Conservation (phyloP, 2,888 invertebrate genomes). For the Lepidocyrtoides sp. region DNA sequence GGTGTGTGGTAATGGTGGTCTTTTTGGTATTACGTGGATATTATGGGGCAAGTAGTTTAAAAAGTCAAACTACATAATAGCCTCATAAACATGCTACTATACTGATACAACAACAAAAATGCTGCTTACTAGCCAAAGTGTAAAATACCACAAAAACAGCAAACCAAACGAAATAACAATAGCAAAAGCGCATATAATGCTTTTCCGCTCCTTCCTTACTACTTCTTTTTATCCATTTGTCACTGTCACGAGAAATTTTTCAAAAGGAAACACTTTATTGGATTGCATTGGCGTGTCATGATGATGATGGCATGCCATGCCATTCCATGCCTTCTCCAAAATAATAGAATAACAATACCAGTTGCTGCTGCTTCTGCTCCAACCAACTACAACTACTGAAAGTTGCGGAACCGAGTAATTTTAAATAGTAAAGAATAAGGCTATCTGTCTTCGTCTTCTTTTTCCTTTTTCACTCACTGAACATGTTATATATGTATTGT, state of each 20-base stretch:
- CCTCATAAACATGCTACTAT: background rate
- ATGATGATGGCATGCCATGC: conserved; percentile 44
- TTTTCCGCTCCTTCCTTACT: conserved; percentile 65
- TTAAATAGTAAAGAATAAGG: conserved; percentile 53
- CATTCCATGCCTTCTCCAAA: conserved; percentile 30
- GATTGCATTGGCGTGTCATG: conserved; percentile 71
- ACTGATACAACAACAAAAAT: background rate
- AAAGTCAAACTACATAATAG: conserved; percentile 14
- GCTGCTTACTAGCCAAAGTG: background rate
- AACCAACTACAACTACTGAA: background rate
- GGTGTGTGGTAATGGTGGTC: conserved; percentile 52
- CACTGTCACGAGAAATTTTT: conserved; percentile 69
- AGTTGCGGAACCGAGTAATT: conserved; percentile 1
- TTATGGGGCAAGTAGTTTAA: background rate
- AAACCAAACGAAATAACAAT: conserved; percentile 15
- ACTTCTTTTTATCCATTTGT: conserved; percentile 67
- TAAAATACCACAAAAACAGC: conserved; percentile 46
- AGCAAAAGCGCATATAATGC: conserved; percentile 60
- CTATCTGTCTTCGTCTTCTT: conserved; percentile 70
- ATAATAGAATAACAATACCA: conserved; percentile 64
- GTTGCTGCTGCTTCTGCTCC: conserved; percentile 56
- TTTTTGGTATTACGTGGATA: background rate
- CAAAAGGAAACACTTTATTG: conserved; percentile 67
- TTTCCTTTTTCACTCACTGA: conserved; percentile 50
- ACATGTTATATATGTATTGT: conserved; percentile 43